These are phyloP conservation scores for Agriopis leucophaearia DNA, from an alignment of 2,888 invertebrate species.

Conservation along the genomic window DNA sequence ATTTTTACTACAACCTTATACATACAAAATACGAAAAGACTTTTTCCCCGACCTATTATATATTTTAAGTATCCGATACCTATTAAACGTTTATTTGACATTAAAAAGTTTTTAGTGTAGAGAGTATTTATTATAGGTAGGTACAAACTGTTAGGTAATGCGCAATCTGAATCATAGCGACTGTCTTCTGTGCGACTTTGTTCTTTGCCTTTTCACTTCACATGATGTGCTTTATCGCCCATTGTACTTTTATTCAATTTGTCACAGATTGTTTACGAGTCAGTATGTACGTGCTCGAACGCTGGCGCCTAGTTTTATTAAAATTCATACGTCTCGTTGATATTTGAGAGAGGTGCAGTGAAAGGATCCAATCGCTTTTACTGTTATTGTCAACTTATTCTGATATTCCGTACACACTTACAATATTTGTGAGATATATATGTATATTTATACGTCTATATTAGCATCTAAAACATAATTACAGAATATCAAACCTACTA, in stretches of 20 bases:
- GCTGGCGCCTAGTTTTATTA: slow-evolving; percentile 47
- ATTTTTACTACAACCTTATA: no score
- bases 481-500: no score
- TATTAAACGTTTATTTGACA: no score
- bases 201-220: slow-evolving; percentile 19
- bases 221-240: slow-evolving; percentile 67
- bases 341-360: slow-evolving; percentile 52
- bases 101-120: no score
- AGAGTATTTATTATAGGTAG: no score
- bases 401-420: no score
- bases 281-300: slow-evolving; percentile 62
- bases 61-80: no score
- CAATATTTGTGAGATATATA: no score
- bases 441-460: no score
- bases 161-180: neutral
- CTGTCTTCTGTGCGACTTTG: neutral
- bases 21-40: no score
- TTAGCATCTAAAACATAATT: no score
- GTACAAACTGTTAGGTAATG: neutral
- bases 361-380: slow-evolving; percentile 8
- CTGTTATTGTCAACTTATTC: neutral
- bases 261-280: slow-evolving; percentile 29
- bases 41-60: no score
- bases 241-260: slow-evolving; percentile 68
- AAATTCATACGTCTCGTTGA: slow-evolving; percentile 38